Percentiles rank a stretch among this genome's conserved stretches.
phyloP scores from a whole-genome alignment of 2,113 vertebrate species.

The Semicossyphus pulcher region DNA sequence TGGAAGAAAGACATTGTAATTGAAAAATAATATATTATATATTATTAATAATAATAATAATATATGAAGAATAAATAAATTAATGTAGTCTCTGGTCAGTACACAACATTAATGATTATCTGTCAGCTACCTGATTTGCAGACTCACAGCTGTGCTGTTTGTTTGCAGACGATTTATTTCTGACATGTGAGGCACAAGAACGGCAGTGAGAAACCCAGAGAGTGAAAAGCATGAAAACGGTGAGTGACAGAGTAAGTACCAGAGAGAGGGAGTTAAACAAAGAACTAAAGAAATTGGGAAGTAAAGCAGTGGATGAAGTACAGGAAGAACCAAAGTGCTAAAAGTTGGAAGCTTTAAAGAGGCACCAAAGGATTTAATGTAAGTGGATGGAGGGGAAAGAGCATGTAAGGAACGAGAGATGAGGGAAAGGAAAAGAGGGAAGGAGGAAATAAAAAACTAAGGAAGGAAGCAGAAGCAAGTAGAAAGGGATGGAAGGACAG shows the following conservation, averaged over 20 bases:
- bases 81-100: neutral
- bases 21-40: no score
- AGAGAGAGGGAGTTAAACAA: neutral
- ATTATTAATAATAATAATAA: no score
- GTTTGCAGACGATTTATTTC: constrained; percentile 8
- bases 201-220: neutral
- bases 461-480: neutral
- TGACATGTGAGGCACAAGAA: constrained; percentile 10
- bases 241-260: neutral
- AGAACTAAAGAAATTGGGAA: neutral
- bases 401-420: neutral
- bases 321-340: neutral
- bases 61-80: neutral
- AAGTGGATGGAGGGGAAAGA: neutral
- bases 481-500: neutral
- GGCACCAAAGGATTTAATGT: no score
- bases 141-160: constrained; percentile 23
- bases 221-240: neutral
- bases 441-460: neutral
- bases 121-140: constrained; percentile 16
- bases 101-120: constrained; percentile 24
- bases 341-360: no score
- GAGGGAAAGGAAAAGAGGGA: neutral
- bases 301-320: neutral
- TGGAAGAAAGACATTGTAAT: no score